phyloP scores from a whole-genome alignment of 2,113 vertebrate species.

The Oryzias curvinotus region DNA sequence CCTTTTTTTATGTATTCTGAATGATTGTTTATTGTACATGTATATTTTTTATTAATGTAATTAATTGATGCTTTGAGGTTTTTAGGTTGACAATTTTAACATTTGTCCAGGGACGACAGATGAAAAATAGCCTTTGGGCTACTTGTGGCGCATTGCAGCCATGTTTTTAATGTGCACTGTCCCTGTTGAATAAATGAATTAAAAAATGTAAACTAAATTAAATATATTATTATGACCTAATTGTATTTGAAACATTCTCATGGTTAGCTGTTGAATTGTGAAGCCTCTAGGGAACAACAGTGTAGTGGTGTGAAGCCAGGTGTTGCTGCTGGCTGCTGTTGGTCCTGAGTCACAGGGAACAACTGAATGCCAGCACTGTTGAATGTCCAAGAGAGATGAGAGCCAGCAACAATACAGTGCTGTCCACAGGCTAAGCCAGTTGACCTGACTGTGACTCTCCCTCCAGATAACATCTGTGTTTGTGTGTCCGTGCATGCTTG shows the following conservation, averaged over 20 bases:
- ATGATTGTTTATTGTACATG: no score
- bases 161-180: no score
- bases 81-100: no score
- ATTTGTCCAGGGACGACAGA: no score
- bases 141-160: no score
- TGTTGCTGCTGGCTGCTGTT: slow-evolving; percentile 49
- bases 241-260: neutral
- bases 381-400: slow-evolving; percentile 48
- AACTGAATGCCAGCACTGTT: slow-evolving; percentile 66
- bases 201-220: no score
- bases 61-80: no score
- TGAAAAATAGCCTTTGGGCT: no score
- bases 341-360: slow-evolving; percentile 67
- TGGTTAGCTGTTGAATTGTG: neutral
- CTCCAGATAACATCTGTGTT: slow-evolving; percentile 53
- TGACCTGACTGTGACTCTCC: slow-evolving; percentile 65
- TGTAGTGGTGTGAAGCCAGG: slow-evolving; percentile 60
- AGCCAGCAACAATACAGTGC: slow-evolving; percentile 66
- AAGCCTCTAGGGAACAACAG: slow-evolving; percentile 35
- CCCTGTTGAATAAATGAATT: no score
- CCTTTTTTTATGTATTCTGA: no score
- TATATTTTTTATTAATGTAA: no score
- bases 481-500: slow-evolving; percentile 26
- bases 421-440: slow-evolving; percentile 57
- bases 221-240: no score